phyloP scores from a whole-genome alignment of 2,113 vertebrate genomes.

The Coturnix japonica region DNA sequence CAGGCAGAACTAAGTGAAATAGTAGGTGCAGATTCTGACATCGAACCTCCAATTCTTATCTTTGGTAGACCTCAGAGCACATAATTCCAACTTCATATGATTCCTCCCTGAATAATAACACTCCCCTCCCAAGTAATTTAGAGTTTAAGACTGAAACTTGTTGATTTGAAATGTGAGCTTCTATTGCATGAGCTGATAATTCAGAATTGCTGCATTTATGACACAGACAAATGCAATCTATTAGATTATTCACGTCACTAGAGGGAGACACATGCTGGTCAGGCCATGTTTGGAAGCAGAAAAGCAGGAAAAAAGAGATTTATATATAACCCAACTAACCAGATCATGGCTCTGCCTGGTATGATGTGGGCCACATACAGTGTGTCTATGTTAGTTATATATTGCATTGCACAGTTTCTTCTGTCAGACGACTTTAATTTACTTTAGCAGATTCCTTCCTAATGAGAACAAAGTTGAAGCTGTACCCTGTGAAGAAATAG shows the following conservation, averaged over 20 bases:
- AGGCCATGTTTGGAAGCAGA: neutral
- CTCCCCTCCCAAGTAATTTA: neutral
- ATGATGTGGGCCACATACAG: neutral
- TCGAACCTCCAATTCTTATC: neutral
- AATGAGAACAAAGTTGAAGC: neutral
- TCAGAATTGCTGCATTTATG: neutral
- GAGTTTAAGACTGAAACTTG: neutral
- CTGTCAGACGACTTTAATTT: neutral
- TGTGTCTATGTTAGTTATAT: neutral
- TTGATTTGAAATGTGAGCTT: neutral
- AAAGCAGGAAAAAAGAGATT: neutral
- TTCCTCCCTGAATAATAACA: neutral
- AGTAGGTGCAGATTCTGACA: neutral
- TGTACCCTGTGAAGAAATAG: neutral
- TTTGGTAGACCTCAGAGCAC: neutral
- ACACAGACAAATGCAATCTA: neutral
- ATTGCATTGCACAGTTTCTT: neutral
- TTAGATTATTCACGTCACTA: neutral
- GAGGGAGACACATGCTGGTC: neutral
- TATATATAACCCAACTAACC: neutral
- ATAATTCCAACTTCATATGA: neutral
- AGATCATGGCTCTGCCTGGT: neutral
- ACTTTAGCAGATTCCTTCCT: neutral
- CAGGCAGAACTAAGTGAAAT: neutral
- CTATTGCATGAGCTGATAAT: neutral